Evolutionary conservation across 2,113 vertebrate genomes (phyloP).

Genomic region (Lota lota): DNA sequence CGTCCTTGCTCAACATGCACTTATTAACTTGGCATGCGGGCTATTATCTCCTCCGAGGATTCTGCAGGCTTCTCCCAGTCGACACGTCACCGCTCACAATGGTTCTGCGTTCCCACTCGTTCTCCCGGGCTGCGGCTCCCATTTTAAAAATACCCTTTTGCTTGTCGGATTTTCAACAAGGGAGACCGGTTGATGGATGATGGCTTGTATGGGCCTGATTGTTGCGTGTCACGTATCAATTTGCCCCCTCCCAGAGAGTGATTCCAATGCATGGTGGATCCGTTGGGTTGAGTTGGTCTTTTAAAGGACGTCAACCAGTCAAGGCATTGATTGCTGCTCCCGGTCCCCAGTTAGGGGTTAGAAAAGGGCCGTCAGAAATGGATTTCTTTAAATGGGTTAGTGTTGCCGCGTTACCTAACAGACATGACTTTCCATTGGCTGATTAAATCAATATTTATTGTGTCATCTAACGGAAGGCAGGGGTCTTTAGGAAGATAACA

Average conservation of each 20-base stretch:
- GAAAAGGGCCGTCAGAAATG: conserved; percentile 21
- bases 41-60: conserved; percentile 19
- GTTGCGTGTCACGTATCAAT: not conserved
- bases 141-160: not conserved
- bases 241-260: not conserved
- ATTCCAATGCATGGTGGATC: not conserved
- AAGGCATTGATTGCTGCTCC: conserved; percentile 19
- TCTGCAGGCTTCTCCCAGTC: conserved; percentile 37
- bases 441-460: conserved; percentile 15
- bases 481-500: not conserved
- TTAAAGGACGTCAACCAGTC: not conserved
- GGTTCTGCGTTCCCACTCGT: conserved; percentile 34
- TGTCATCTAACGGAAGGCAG: not conserved
- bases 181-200: not conserved
- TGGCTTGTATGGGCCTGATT: not conserved
- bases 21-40: conserved; percentile 50
- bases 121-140: not conserved
- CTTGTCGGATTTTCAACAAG: not conserved
- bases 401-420: conserved; percentile 25
- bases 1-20: conserved; percentile 41
- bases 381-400: conserved; percentile 32
- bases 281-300: not conserved
- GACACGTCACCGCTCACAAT: conserved; percentile 60
- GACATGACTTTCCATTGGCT: conserved; percentile 16
- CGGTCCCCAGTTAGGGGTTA: conserved; percentile 5